Base-by-base conservation (phyloP, 64 coral and sea anemone genomes). In the Trachythela sp. region DNA sequence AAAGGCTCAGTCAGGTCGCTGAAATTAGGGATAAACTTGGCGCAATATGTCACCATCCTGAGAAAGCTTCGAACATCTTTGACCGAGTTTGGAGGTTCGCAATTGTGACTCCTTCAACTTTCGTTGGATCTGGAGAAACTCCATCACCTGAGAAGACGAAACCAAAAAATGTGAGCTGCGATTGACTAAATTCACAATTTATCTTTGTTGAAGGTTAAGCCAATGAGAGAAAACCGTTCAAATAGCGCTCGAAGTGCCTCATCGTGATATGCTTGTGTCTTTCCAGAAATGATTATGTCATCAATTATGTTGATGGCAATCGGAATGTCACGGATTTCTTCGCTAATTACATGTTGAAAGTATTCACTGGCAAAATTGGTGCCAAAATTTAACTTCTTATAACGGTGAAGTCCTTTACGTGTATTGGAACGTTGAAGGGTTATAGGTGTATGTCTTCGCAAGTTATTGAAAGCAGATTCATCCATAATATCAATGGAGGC, bases 361-460 rank as follows among this genome's bases (percentile, higher is more conserved):
- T 83, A 80, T 54, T 89, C 71, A 34, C 41, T 50, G 17, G 70
- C 88, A 30, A 38, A 77, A 9, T 36, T 83, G 15, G 80, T 54
- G 22, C 88, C 88, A 89, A 89, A 58, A n/a, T 54, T 89, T 26
- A 89, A 52, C 37, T 51, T 50, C 45, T 83, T 89, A 27, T 80
- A 89, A 18, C 42, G 31, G n/a, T 2, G 18, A 4, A 88, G 22
- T 18, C 64, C 87, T 8, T 43, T 88, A 41, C 24, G 64, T 26
- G 64, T 49, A 14, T 49, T 49, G 48, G 48, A 49, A 49, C 48
- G 48, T 49, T 49, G 64, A 70, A 32, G 18, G 24, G 24, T 26
- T 70, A 70, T 7, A 32, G 30, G 64, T 32, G 64, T 9, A 32
- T 70, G 64, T 70, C 24, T 70, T 49, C 48, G 14, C 48, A 87